These are phyloP conservation scores for Seriola quinqueradiata DNA, from an alignment of 2,113 vertebrate genomes.

Conservation along the genomic window DNA sequence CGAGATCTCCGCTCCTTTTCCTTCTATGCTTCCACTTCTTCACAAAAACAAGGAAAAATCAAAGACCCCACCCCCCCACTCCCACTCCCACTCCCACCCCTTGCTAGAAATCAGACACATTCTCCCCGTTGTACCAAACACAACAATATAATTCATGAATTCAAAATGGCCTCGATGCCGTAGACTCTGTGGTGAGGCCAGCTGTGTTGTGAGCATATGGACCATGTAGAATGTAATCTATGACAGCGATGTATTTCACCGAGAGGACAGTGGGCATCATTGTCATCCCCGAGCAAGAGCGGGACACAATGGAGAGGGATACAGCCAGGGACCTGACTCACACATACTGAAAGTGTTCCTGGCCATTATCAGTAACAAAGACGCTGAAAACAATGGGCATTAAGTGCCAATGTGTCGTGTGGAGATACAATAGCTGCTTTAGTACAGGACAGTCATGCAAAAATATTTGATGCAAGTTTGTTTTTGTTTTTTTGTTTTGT, in stretches of 20 bases:
- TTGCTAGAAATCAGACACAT: slow-evolving; percentile 47
- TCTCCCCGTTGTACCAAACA: slow-evolving; percentile 59
- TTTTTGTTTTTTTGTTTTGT: slow-evolving; percentile 34
- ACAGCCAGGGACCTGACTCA: slow-evolving; percentile 77
- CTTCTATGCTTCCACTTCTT: slow-evolving; percentile 9
- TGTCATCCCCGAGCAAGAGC: slow-evolving; percentile 61
- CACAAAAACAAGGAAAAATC: slow-evolving; percentile 33
- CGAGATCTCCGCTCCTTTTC: slow-evolving; percentile 23
- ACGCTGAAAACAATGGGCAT: slow-evolving; percentile 59
- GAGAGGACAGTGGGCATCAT: slow-evolving; percentile 74
- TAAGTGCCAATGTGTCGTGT: slow-evolving; percentile 49
- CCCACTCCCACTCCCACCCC: background rate
- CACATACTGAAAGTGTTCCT: slow-evolving; percentile 69
- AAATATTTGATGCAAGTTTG: slow-evolving; percentile 4
- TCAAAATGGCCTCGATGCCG: slow-evolving; percentile 61
- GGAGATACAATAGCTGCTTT: slow-evolving; percentile 57
- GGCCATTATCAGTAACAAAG: slow-evolving; percentile 60
- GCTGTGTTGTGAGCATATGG: slow-evolving; percentile 64
- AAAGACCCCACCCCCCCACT: background rate
- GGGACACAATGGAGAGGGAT: slow-evolving; percentile 79
- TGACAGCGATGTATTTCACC: slow-evolving; percentile 63
- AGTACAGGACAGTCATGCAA: background rate
- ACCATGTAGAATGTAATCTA: slow-evolving; percentile 69
- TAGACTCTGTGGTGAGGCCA: slow-evolving; percentile 44
- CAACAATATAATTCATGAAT: slow-evolving; percentile 72